Evolutionary conservation across 2,797 vertebrate species (phyloP), one percentile per base, ranked within the genome.

Genomic region (Nasua narica): DNA sequence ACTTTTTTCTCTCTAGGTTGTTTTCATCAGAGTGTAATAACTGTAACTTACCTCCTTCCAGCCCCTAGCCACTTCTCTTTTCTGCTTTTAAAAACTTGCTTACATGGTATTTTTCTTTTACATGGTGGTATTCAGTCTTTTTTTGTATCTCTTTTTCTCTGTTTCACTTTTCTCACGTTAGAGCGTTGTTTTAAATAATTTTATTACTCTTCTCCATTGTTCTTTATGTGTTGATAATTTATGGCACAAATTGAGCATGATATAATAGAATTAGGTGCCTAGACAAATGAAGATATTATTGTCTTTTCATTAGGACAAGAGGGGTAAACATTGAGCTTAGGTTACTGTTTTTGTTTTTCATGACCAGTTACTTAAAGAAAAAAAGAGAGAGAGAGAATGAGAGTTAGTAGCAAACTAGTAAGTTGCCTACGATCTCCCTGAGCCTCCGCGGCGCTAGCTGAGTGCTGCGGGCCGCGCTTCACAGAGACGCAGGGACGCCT

Each of bases 51-150:
- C 0, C 69, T 85, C 25, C 40, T 56, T 91, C 37, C 1, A 65
- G 29, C 14, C 6, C 48, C 35, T 46, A 40, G 37, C n/a, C 3
- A 5, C 65, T 37, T 87, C 65, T 82, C 46, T 81, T 95, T 74
- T 87, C 40, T 89, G 50, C 70, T 95, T 95, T 92, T 7, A 12
- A 91, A 87, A 90, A 88, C 76, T 50, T 90, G 25, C 60, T 95
- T 95, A 46, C 25, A 27, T 16, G 43, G 46, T 87, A 32, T 84
- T 67, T 97, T 67, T 29, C 29, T 52, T 65, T 84, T 29, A 60
- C 48, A 76, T 86, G 89, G 67, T 94, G 23, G 1, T 72, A 37
- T 40, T 89, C 43, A 77, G 40, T 54, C 23, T 70, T 14, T 46
- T 56, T 88, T 46, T 65, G 23, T 46, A 11, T 83, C 19, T 78